phyloP scores from a whole-genome alignment of 2,113 vertebrate genomes.

The Rhodinocichla rosea region DNA sequence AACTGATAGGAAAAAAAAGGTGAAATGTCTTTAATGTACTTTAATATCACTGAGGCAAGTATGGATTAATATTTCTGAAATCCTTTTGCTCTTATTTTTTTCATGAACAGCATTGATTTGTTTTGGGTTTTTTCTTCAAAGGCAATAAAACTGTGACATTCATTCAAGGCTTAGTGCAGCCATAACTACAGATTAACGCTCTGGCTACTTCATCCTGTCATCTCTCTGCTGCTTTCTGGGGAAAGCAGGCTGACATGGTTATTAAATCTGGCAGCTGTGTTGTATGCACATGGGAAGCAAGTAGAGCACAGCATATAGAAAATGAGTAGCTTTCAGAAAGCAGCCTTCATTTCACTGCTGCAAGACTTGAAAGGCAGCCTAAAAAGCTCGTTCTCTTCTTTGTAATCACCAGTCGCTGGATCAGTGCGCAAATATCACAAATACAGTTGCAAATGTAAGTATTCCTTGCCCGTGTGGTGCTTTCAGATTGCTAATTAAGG shows the following conservation, averaged over 20 bases:
- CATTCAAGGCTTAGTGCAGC: slow-evolving; percentile 33
- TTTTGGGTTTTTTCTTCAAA: not conserved
- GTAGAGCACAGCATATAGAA: slow-evolving; percentile 52
- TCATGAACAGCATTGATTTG: not conserved
- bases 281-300: slow-evolving; percentile 52
- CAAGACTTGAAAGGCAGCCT: slow-evolving; percentile 24
- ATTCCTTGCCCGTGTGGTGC: slow-evolving; percentile 10
- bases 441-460: slow-evolving; percentile 70
- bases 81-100: not conserved
- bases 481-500: not conserved
- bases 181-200: slow-evolving; percentile 6
- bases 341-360: slow-evolving; percentile 22
- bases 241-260: slow-evolving; percentile 59
- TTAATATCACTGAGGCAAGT: not conserved
- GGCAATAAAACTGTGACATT: not conserved
- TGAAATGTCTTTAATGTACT: not conserved
- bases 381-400: slow-evolving; percentile 22
- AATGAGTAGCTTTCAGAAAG: slow-evolving; percentile 56
- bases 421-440: slow-evolving; percentile 16
- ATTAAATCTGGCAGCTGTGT: slow-evolving; percentile 74
- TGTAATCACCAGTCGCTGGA: slow-evolving; percentile 10
- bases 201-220: slow-evolving; percentile 50
- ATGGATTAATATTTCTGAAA: not conserved
- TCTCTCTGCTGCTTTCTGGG: slow-evolving; percentile 34
- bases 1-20: not conserved